Evolutionary conservation across 2,888 invertebrate species (phyloP).

Genomic region (Gisinianus flammeolus): DNA sequence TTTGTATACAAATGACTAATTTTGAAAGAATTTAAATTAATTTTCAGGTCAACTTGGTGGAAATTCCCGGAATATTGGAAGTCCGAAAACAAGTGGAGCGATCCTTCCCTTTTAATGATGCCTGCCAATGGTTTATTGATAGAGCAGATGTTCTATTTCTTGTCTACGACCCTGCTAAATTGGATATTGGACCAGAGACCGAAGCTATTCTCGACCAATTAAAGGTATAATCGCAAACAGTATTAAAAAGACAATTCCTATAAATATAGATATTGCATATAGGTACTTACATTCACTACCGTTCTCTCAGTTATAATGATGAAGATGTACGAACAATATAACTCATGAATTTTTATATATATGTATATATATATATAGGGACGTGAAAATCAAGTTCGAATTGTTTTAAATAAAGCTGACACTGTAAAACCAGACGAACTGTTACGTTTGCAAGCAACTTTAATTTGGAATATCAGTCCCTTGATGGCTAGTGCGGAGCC

Average conservation of each 20-base stretch:
- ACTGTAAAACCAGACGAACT: constrained; percentile 89
- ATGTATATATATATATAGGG: too few species aligned
- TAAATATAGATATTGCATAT: too few species aligned
- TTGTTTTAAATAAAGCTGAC: constrained; percentile 93
- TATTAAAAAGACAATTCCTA: too few species aligned
- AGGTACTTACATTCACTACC: too few species aligned
- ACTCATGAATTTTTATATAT: not conserved
- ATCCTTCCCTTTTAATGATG: constrained; percentile 93
- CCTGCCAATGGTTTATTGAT: constrained; percentile 97
- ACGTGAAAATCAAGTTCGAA: constrained; percentile 73
- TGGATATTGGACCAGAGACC: constrained; percentile 93
- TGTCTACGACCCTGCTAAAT: constrained; percentile 92
- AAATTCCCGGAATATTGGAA: constrained; percentile 94
- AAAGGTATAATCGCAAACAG: constrained; percentile 74
- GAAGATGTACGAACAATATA: not conserved
- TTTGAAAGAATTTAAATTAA: not conserved
- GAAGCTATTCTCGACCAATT: constrained; percentile 93
- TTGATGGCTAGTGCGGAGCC: constrained; percentile 93
- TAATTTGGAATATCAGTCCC: constrained; percentile 97
- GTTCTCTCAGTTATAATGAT: not conserved
- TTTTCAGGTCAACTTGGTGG: constrained; percentile 86
- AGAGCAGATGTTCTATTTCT: constrained; percentile 93
- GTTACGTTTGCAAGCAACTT: constrained; percentile 89
- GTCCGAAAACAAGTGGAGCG: constrained; percentile 91
- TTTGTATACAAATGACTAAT: not conserved